phyloP scores from a whole-genome alignment of 2,888 invertebrate genomes.

The Ormyrus nitidulus region DNA sequence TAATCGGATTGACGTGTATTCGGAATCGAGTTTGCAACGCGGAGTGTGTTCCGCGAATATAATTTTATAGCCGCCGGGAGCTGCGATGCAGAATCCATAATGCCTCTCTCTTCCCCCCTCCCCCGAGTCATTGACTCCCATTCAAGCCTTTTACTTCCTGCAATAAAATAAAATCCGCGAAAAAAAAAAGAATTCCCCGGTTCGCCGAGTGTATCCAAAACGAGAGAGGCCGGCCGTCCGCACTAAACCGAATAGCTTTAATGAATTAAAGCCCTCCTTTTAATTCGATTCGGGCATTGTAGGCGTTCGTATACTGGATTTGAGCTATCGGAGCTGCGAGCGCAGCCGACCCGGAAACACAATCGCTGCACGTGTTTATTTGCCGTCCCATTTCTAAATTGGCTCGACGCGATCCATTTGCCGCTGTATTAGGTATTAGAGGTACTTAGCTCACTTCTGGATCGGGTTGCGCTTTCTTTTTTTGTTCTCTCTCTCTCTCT shows the following conservation, averaged over 20 bases:
- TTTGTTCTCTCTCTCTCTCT: too few species aligned
- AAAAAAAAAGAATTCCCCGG: not conserved
- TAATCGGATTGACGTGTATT: conserved; percentile 18
- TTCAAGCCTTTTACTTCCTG: not conserved
- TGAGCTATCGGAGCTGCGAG: not conserved
- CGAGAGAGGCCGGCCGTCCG: conserved; percentile 8
- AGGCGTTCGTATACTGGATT: conserved; percentile 28
- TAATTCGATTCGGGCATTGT: conserved; percentile 56
- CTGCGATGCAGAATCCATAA: conserved; percentile 6
- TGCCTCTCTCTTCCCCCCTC: not conserved
- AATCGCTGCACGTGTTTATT: too few species aligned
- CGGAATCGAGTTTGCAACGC: conserved; percentile 15
- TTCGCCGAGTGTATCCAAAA: not conserved
- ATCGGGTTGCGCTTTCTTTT: too few species aligned
- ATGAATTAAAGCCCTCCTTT: conserved; percentile 65
- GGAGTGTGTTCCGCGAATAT: conserved; percentile 19
- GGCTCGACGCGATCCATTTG: not conserved
- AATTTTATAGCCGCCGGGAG: conserved; percentile 30
- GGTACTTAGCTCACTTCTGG: too few species aligned
- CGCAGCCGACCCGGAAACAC: too few species aligned
- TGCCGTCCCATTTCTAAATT: not conserved
- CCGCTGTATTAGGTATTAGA: not conserved
- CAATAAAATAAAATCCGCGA: not conserved
- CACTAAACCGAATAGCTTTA: conserved; percentile 59
- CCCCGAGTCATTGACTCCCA: too few species aligned